These are phyloP conservation scores for Pyrochroa serraticornis DNA, from an alignment of 2,888 invertebrate genomes.

Conservation along the genomic window DNA sequence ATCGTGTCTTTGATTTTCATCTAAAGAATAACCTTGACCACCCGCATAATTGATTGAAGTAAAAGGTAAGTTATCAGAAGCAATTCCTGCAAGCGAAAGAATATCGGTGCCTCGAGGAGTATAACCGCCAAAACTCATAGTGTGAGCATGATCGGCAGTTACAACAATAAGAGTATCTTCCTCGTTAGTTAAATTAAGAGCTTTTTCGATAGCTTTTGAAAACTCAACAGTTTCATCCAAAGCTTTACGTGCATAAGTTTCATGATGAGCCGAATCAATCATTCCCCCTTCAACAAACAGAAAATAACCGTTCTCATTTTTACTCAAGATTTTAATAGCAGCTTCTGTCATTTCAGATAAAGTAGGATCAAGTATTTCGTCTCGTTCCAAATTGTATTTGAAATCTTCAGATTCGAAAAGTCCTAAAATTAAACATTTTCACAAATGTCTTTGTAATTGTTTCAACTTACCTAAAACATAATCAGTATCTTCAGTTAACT, in stretches of 20 bases:
- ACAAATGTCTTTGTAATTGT: too few relatives aligned
- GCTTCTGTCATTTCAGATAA: slow-evolving; percentile 77
- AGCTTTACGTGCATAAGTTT: slow-evolving; percentile 67
- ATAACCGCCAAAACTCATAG: slow-evolving; percentile 65
- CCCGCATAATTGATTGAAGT: slow-evolving; percentile 70
- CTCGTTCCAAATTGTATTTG: slow-evolving; percentile 68
- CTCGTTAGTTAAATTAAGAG: slow-evolving; percentile 65
- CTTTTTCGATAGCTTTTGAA: slow-evolving; percentile 63
- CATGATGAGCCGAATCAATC: slow-evolving; percentile 80
- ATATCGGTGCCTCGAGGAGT: too few relatives aligned
- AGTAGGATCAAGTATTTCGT: slow-evolving; percentile 65
- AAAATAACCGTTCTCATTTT: slow-evolving; percentile 71
- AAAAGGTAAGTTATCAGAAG: slow-evolving; percentile 57
- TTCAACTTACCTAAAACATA: slow-evolving; percentile 50
- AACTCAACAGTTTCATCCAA: slow-evolving; percentile 77
- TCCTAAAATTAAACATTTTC: slow-evolving; percentile 60
- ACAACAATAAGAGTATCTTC: slow-evolving; percentile 80
- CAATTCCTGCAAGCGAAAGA: too few relatives aligned
- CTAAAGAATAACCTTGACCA: slow-evolving; percentile 59
- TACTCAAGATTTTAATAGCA: slow-evolving; percentile 75
- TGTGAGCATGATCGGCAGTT: slow-evolving; percentile 78
- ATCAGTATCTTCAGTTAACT: slow-evolving; percentile 63
- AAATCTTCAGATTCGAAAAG: slow-evolving; percentile 37
- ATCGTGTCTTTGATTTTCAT: slow-evolving; percentile 61
- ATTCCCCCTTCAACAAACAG: slow-evolving; percentile 79